Evolutionary conservation across 1,140 invertebrate species (phyloP), one percentile per base, ranked within the genome.

Genomic region (Drosophila subpulchrella): DNA sequence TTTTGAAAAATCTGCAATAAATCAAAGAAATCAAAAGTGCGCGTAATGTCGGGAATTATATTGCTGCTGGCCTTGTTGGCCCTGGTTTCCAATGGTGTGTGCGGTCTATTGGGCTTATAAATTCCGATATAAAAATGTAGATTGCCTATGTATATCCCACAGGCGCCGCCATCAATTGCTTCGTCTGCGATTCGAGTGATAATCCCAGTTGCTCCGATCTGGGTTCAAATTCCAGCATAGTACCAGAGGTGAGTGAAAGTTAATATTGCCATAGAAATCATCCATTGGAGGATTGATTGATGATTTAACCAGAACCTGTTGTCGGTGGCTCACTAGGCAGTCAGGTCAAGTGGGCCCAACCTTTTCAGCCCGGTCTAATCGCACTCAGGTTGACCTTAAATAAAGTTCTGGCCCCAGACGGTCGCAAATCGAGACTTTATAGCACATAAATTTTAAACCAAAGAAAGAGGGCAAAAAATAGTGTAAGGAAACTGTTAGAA

Each of bases 141-240:
- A 48, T 66, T 70, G 38, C 44, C 27, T 27, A 27, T 27, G 27
- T 27, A 53, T 78, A 75, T 42, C 57, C 75, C 32, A 51, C 72
- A 92, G 91, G 81, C 72, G 93, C 92, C 73, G 93, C 95, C 17
- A 94, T 97, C 75, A 92, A 94, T 74, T 97, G 96, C 88, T 97
- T 94, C 92, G 95, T 96, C 59, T 97, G 96, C 92, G 97, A 97
- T 93, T 97, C 96, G 81, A 95, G 95, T 84, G 95, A 94, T 66
- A 95, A 97, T 92, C 95, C 95, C 47, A 93, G 95, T 55, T 97
- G 97, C 91, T 93, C 94, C 17, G 71, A 92, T 81, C 80, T 91
- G 44, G 67, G 66, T 27, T 78, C 91, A 13, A 90, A 92, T 62
- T 74, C 73, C 20, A 92, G 71, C 74, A 89, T 92, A 50, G 75